Evolutionary conservation across 2,888 invertebrate species (phyloP).

Genomic region (Cinara cedri): DNA sequence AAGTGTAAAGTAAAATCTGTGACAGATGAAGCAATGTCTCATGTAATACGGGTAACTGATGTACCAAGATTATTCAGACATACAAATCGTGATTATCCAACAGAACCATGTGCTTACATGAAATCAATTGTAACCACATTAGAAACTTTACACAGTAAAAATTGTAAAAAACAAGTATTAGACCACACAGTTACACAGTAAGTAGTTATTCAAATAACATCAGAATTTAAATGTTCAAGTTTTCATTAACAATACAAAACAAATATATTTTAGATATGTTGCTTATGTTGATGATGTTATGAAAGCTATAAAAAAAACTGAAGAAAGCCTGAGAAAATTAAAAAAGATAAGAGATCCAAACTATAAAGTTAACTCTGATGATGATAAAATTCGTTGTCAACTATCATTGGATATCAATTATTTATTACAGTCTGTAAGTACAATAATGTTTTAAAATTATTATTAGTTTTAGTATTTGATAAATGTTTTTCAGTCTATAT

Average conservation of each 20-base stretch:
- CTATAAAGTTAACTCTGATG: slow-evolving; percentile 69
- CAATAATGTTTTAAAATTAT: neutral
- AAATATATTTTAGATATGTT: slow-evolving; percentile 67
- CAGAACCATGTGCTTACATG: slow-evolving; percentile 81
- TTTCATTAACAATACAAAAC: no score
- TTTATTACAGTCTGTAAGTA: slow-evolving; percentile 70
- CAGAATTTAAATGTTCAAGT: no score
- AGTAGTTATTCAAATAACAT: slow-evolving; percentile 11
- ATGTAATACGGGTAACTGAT: slow-evolving; percentile 81
- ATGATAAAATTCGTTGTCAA: slow-evolving; percentile 92
- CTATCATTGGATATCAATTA: slow-evolving; percentile 82
- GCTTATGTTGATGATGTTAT: slow-evolving; percentile 84
- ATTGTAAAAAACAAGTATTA: slow-evolving; percentile 43
- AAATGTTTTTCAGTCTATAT: no score
- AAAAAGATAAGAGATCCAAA: slow-evolving; percentile 79
- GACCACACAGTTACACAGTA: slow-evolving; percentile 41
- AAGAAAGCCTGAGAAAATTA: slow-evolving; percentile 88
- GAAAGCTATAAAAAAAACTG: slow-evolving; percentile 92
- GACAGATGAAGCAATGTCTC: slow-evolving; percentile 64
- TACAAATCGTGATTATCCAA: slow-evolving; percentile 87
- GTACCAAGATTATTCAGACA: slow-evolving; percentile 91
- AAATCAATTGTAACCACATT: slow-evolving; percentile 63
- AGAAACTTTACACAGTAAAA: slow-evolving; percentile 27
- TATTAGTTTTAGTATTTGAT: neutral
- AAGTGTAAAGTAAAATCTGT: slow-evolving; percentile 47